Evolutionary conservation across 2,113 vertebrate species (phyloP), one percentile per base, ranked within the genome.

Genomic region (Nestor notabilis): DNA sequence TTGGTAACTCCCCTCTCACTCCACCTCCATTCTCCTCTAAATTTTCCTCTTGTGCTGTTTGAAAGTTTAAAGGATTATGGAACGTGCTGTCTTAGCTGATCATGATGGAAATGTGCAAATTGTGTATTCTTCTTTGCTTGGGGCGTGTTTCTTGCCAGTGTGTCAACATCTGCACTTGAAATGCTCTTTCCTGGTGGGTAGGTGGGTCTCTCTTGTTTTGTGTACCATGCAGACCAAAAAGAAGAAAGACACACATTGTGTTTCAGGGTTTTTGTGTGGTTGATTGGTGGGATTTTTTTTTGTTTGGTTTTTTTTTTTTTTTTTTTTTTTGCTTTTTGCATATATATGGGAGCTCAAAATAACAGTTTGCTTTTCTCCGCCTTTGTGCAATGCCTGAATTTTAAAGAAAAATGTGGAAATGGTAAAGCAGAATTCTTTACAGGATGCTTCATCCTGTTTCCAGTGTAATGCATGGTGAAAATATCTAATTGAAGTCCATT

Each of bases 321-420:
- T 39, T 39, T 39, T 39, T 39, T 39, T n/a, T n/a, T n/a, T 58
- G n/a, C 33, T 23, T n/a, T 21, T 13, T 56, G 13, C 21, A 64
- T 86, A 71, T 7, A 24, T 65, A 39, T 39, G 11, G 39, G 72
- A 96, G 64, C 53, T 93, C 81, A 80, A 37, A 90, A 49, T 60
- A 69, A 78, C 69, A 94, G 75, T 87, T 95, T 88, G 55, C 71
- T 44, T 8, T 93, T 97, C 95, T 43, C 21, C 15, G 33, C 37
- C 46, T 87, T 89, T 60, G 11, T 23, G 13, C 46, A 86, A 7
- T 77, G 68, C 68, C 28, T 56, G 52, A 69, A 17, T 97, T 97
- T 97, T 95, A 65, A 92, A 92, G 84, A 95, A 88, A 94, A 93
- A 65, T 8, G 28, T 92, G 83, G 65, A 90, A 91, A 86, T 80